Evolutionary conservation across 2,888 invertebrate species (phyloP).

Genomic region (Zygaena filipendulae): DNA sequence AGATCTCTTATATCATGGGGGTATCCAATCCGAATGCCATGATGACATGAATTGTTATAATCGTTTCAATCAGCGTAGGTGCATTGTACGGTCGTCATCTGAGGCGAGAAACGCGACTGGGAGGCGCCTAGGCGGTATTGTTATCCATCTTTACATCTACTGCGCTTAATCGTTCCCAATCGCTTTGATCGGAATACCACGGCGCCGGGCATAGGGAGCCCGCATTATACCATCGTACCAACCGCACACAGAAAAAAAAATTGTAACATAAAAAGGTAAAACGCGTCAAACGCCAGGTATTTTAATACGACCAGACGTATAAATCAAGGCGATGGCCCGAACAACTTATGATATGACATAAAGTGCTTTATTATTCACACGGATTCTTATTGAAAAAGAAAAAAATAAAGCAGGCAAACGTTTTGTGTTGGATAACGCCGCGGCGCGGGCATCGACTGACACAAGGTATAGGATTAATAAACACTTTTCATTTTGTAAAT

Average conservation of each 20-base stretch:
- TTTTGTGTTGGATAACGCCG: slow-evolving; percentile 11
- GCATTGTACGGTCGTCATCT: slow-evolving; percentile 20
- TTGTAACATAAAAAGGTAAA: slow-evolving; percentile 28
- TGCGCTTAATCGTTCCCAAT: slow-evolving; percentile 41
- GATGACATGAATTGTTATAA: not conserved
- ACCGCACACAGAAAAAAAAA: slow-evolving; percentile 31
- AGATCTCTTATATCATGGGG: too few relatives aligned
- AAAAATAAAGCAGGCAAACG: slow-evolving; percentile 26
- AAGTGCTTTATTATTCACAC: slow-evolving; percentile 59
- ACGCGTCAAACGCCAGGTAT: slow-evolving; percentile 38
- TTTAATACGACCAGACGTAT: slow-evolving; percentile 34
- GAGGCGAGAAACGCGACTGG: slow-evolving; percentile 18
- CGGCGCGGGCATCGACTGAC: slow-evolving; percentile 40
- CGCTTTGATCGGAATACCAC: slow-evolving; percentile 42
- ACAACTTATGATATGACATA: slow-evolving; percentile 61
- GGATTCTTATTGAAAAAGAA: slow-evolving; percentile 24
- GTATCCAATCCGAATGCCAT: too few relatives aligned
- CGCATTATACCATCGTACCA: slow-evolving; percentile 22
- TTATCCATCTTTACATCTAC: slow-evolving; percentile 28
- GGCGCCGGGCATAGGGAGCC: slow-evolving; percentile 38
- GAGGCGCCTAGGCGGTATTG: slow-evolving; percentile 26
- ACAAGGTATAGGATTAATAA: slow-evolving; percentile 49
- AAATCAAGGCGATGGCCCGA: slow-evolving; percentile 48
- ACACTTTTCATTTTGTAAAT: slow-evolving; percentile 43
- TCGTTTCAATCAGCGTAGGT: slow-evolving; percentile 18